Evolutionary conservation across 1,140 invertebrate genomes (phyloP).

Genomic region (Diplogasteroides magnus): DNA sequence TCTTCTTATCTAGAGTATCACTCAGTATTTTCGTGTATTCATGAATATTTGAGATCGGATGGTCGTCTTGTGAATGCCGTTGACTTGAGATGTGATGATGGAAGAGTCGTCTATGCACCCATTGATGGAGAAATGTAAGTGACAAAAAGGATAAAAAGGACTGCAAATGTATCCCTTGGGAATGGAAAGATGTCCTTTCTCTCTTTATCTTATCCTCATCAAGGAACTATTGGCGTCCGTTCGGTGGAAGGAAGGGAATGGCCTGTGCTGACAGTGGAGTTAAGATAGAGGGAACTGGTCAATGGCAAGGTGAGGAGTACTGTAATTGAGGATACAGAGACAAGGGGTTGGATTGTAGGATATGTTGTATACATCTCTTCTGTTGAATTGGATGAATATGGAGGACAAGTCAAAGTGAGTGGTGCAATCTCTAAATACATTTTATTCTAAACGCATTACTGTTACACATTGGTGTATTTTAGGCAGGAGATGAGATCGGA

Average conservation of each 20-base stretch:
- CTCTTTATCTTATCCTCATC: too few relatives aligned
- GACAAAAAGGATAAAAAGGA: too few relatives aligned
- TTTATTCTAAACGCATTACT: too few relatives aligned
- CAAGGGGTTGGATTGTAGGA: slow-evolving; percentile 37
- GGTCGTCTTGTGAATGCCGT: slow-evolving; percentile 44
- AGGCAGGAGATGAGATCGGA: slow-evolving; percentile 49
- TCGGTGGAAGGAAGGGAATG: slow-evolving; percentile 40
- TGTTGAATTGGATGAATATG: slow-evolving; percentile 37
- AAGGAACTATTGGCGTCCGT: slow-evolving; percentile 42
- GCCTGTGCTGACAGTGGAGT: slow-evolving; percentile 50
- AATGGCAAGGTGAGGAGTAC: slow-evolving; percentile 41
- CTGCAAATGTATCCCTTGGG: too few relatives aligned
- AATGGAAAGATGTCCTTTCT: too few relatives aligned
- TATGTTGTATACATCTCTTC: slow-evolving; percentile 51
- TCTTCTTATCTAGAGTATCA: slow-evolving; percentile 1
- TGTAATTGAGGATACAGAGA: too few relatives aligned
- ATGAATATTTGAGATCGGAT: slow-evolving; percentile 43
- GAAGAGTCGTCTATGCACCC: slow-evolving; percentile 40
- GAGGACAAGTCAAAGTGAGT: slow-evolving; percentile 36
- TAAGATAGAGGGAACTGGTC: slow-evolving; percentile 49
- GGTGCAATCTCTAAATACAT: not conserved
- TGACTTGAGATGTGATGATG: slow-evolving; percentile 39
- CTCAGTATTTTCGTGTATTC: too few relatives aligned
- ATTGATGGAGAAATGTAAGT: slow-evolving; percentile 48
- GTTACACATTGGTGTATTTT: too few relatives aligned